Evolutionary conservation across 1,140 invertebrate species (phyloP).

Genomic region (Druon quercuslanigerum): DNA sequence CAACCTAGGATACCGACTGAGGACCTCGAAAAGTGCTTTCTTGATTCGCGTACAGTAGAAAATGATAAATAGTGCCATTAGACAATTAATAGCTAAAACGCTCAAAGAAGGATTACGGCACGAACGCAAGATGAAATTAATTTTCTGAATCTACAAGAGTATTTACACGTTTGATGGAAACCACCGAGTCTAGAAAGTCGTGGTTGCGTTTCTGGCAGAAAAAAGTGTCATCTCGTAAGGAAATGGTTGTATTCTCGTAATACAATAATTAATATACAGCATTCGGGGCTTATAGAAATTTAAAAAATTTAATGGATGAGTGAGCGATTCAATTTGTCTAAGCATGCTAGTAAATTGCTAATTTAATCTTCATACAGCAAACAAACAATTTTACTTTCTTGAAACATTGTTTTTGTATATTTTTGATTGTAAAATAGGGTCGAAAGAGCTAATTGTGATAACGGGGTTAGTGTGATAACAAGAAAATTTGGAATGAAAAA

Average conservation of each 20-base stretch:
- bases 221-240: not conserved
- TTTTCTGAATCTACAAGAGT: constrained; percentile 12
- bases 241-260: not conserved
- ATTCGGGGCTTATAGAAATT: not conserved
- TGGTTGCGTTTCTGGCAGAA: not conserved
- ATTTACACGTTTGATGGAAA: constrained; percentile 7
- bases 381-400: too few species aligned
- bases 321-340: not conserved
- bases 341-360: not conserved
- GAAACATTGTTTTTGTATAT: too few species aligned
- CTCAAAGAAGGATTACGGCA: constrained; percentile 14
- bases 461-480: too few species aligned
- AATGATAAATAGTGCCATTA: constrained; percentile 16
- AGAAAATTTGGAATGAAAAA: too few species aligned
- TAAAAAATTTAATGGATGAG: not conserved
- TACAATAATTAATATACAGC: not conserved
- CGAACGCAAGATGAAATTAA: constrained; percentile 9
- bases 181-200: constrained; percentile 23
- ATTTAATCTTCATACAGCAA: too few species aligned
- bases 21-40: not conserved
- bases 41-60: not conserved
- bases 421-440: too few species aligned
- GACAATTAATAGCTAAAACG: constrained; percentile 7
- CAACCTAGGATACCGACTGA: not conserved
- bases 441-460: too few species aligned